Evolutionary conservation across 2,797 vertebrate genomes (phyloP).

Genomic region (Avahi laniger): DNA sequence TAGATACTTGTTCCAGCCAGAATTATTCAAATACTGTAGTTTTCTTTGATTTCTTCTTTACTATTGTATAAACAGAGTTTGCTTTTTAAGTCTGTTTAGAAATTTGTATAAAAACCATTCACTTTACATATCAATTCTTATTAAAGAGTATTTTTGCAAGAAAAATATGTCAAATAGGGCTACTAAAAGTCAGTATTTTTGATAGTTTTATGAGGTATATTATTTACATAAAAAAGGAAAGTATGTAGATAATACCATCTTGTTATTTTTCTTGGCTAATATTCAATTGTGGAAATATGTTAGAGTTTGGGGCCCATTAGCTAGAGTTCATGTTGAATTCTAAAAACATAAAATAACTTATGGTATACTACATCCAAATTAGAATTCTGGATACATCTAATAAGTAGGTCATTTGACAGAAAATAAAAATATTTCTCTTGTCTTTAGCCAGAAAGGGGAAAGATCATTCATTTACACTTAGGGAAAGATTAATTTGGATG

Average conservation of each 20-base stretch:
- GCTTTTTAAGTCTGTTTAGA: conserved; percentile 22
- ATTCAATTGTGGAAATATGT: background rate
- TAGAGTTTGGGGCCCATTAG: background rate
- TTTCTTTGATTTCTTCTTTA: conserved; percentile 36
- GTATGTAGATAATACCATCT: background rate
- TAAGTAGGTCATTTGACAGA: background rate
- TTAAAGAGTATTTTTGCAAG: background rate
- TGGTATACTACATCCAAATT: background rate
- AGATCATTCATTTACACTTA: conserved; percentile 40
- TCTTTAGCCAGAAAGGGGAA: conserved; percentile 41
- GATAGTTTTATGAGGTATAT: background rate
- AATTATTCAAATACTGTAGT: background rate
- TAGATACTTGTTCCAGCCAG: background rate
- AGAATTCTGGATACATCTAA: conserved; percentile 38
- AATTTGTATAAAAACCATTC: conserved; percentile 18
- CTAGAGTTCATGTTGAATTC: conserved; percentile 46
- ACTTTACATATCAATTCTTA: background rate
- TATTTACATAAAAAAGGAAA: conserved; percentile 33
- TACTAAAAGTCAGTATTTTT: conserved; percentile 9
- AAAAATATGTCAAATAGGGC: background rate
- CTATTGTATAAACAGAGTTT: background rate
- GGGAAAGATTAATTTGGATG: conserved; percentile 46
- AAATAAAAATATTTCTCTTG: conserved; percentile 58
- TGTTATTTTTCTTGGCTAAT: background rate
- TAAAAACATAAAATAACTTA: background rate